Conservation (phyloP, 37 sponge, comb jelly and placozoan species). For the Oscarella lobularis region DNA sequence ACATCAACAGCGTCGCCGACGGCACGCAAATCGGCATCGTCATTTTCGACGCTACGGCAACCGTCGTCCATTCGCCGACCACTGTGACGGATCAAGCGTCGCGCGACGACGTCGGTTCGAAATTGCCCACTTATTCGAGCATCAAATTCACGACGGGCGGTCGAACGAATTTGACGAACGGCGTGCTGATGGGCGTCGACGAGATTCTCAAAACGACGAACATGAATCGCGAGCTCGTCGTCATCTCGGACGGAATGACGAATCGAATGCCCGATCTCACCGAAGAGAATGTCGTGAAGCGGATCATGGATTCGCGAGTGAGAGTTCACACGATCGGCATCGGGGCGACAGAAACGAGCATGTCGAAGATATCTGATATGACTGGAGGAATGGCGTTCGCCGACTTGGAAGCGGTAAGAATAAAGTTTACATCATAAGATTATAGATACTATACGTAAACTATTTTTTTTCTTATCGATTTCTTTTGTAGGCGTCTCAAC, state of each 20-base stretch:
- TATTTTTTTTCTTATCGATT: too few relatives aligned
- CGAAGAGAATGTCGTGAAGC: neutral
- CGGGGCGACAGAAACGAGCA: neutral
- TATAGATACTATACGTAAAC: too few relatives aligned
- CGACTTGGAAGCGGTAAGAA: too few relatives aligned
- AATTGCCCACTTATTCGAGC: neutral
- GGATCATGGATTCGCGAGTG: neutral
- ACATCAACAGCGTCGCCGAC: neutral
- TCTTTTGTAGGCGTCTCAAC: too few relatives aligned
- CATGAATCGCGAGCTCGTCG: neutral
- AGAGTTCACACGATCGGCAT: neutral
- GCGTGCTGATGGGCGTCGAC: neutral
- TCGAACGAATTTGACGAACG: neutral
- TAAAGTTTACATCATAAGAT: too few relatives aligned
- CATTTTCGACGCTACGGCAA: neutral
- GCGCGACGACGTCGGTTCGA: neutral
- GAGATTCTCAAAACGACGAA: neutral
- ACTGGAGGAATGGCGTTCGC: conserved; percentile 1
- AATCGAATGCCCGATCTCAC: neutral
- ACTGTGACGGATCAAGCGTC: neutral
- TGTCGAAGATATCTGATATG: neutral
- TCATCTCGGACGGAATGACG: neutral
- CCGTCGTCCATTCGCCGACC: neutral
- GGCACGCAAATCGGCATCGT: neutral
- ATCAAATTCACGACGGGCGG: too few relatives aligned